Evolutionary conservation across 2,797 vertebrate genomes (phyloP), one percentile per base, ranked within the genome.

Genomic region (Sebastes steindachneri): DNA sequence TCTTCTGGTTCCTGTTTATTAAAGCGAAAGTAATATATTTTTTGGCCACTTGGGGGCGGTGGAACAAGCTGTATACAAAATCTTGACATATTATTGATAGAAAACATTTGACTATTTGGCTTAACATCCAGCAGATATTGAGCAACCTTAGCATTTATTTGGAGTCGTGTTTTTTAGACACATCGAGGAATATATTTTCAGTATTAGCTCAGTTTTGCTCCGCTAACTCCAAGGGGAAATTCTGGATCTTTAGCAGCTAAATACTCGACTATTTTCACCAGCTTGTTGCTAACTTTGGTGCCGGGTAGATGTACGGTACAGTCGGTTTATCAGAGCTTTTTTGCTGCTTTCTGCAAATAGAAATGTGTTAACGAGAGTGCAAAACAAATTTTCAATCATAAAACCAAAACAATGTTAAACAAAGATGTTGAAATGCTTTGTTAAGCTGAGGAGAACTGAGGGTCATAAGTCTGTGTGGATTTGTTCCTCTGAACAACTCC

Each of bases 21-120:
- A 41, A 41, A 41, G 37, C 37, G 12, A 15, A 41, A 41, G 37
- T 41, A 41, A 41, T 41, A 15, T 1, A 41, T 41, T 7, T 4
- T 17, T 29, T 3, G n/a, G 48, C 54, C 53, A 60, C 55, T 48
- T 23, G 7, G 12, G 29, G 64, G 19, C 55, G 4, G 53, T 12
- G 53, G 26, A 58, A 28, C 14, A 75, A 59, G 51, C 53, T 54
- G 37, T 64, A 48, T 60, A 80, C n/a, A 73, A 45, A 79, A 10
- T 8, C 29, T 31, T 59, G 65, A 68, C 64, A 68, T 45, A n/a
- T 37, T 28, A 41, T 41, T 41, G 37, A 41, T 41, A 54, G 51
- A 54, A 1, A 54, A 54, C 53, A 23, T 21, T 54, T 21, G n/a
- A 9, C 2, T 54, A 11, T 23, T 2, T 58, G 0, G 25, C 3